Evolutionary conservation across 2,888 invertebrate genomes (phyloP).

Genomic region (Nasonovia ribisnigri): DNA sequence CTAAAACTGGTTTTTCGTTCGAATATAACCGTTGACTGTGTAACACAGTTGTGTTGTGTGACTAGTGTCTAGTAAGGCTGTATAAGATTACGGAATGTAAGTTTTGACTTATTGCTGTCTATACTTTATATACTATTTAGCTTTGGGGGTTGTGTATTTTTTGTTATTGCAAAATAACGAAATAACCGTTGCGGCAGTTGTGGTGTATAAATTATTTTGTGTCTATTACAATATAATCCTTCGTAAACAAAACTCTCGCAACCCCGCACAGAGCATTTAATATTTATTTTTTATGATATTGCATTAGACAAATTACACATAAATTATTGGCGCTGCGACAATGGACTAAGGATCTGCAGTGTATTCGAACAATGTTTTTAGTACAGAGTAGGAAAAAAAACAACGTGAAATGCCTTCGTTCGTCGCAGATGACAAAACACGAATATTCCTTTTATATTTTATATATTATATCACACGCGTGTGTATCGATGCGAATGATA

Average conservation of each 20-base stretch:
- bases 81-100: not conserved
- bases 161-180: not conserved
- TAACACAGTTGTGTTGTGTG: not conserved
- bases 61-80: not conserved
- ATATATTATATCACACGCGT: not conserved
- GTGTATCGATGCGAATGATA: constrained; percentile 19
- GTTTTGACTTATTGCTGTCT: not conserved
- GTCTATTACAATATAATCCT: not conserved
- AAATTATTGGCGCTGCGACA: constrained; percentile 3
- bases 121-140: not conserved
- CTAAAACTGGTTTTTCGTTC: not conserved
- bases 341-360: not conserved
- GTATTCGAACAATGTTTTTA: constrained; percentile 21
- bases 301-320: not conserved
- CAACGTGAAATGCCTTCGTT: not conserved
- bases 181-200: not conserved
- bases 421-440: constrained; percentile 7
- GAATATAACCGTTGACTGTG: not conserved
- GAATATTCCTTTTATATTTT: constrained; percentile 34
- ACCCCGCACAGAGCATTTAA: not conserved
- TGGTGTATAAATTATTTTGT: not conserved
- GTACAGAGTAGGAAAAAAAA: not conserved
- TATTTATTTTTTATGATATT: not conserved
- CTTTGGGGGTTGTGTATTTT: not conserved
- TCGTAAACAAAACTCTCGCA: not conserved